Evolutionary conservation across 2,113 vertebrate genomes (phyloP).

Genomic region (Cryptotis parvus): DNA sequence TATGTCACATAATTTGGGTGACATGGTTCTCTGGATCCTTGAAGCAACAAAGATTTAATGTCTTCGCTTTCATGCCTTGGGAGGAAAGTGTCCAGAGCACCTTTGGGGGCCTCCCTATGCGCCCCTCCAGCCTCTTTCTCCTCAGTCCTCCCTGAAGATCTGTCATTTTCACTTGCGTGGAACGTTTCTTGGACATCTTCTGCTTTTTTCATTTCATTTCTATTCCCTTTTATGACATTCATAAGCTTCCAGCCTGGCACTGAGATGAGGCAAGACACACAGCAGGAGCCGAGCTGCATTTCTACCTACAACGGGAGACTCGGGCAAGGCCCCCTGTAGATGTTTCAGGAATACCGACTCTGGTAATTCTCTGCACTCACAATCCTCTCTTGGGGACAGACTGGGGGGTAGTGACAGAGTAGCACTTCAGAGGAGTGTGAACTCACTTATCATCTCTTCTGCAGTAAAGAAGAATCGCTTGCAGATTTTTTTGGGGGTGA

Average conservation of each 20-base stretch:
- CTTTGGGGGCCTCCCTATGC: neutral
- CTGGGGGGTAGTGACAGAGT: neutral
- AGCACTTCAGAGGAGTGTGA: neutral
- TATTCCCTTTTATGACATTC: neutral
- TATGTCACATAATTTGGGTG: neutral
- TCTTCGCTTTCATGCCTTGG: neutral
- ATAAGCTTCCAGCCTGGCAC: neutral
- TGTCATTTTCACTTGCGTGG: neutral
- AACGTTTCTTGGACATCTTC: neutral
- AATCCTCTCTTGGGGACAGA: neutral
- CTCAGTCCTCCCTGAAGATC: neutral
- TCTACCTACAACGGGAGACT: neutral
- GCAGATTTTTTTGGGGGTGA: neutral
- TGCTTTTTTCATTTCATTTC: neutral
- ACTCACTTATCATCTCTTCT: neutral
- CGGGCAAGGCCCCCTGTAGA: neutral
- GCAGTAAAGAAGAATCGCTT: neutral
- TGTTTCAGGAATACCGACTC: neutral
- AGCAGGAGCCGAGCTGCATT: neutral
- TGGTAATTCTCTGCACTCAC: neutral
- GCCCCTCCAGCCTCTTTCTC: neutral
- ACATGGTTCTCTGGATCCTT: neutral
- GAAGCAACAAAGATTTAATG: neutral
- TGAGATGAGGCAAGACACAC: neutral
- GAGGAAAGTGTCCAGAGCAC: neutral